phyloP scores from a whole-genome alignment of 2,797 vertebrate genomes.

The Halcyon smyrnensis region DNA sequence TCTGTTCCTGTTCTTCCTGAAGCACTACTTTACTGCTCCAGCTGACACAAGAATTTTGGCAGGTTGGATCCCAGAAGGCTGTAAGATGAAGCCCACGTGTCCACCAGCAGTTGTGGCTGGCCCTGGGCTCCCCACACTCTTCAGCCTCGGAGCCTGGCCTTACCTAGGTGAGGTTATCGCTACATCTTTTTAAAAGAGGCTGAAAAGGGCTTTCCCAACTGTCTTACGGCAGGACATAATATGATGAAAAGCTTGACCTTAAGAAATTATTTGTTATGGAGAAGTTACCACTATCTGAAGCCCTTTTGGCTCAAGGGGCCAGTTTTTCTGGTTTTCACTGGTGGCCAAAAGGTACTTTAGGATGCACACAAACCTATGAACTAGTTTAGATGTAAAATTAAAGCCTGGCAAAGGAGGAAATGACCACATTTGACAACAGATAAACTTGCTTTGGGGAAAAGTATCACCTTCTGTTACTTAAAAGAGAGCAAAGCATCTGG shows the following conservation, averaged over 20 bases:
- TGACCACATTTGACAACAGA: not conserved
- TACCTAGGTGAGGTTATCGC: fast-evolving
- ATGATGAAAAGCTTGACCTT: not conserved
- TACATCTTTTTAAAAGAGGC: not conserved
- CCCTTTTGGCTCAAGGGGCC: not conserved
- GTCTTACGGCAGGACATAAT: not conserved
- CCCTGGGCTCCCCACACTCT: fast-evolving
- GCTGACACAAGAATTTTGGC: not conserved
- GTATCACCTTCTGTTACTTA: not conserved
- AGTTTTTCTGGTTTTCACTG: not conserved
- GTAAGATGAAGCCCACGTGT: not conserved
- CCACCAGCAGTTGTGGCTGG: not conserved
- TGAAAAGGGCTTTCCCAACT: not conserved
- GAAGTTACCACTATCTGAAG: not conserved
- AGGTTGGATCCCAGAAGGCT: not conserved
- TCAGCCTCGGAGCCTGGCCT: not conserved
- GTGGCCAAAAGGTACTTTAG: not conserved
- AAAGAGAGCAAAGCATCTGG: not conserved
- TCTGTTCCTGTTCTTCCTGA: not conserved
- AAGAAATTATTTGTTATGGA: not conserved
- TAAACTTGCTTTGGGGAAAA: not conserved
- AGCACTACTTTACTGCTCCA: not conserved
- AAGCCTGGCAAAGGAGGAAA: not conserved
- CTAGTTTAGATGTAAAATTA: not conserved
- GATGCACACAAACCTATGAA: not conserved